Conservation (phyloP, 2,888 invertebrate genomes). For the Drosophila anomalipes region DNA sequence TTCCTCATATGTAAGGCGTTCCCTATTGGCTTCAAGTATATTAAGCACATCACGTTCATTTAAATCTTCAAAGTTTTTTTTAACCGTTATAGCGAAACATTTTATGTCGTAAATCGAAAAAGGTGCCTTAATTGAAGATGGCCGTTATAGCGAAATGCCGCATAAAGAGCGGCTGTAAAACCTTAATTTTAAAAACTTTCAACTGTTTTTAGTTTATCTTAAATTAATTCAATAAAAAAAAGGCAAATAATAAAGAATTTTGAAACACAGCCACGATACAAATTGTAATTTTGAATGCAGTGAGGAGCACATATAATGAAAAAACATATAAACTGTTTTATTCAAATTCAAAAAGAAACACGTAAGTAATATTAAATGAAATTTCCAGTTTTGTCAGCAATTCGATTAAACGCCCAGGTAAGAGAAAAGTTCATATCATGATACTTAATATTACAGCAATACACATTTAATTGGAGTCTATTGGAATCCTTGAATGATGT, state of each 20-base stretch:
- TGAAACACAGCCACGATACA: not conserved
- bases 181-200: not conserved
- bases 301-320: not conserved
- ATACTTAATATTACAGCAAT: constrained; percentile 2
- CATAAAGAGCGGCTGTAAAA: too few species aligned
- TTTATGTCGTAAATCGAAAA: too few species aligned
- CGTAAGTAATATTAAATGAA: not conserved
- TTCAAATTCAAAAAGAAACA: not conserved
- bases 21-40: too few species aligned
- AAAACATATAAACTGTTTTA: not conserved
- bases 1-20: too few species aligned
- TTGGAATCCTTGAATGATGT: constrained; percentile 8
- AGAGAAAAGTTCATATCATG: not conserved
- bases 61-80: too few species aligned
- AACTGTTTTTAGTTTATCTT: not conserved
- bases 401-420: not conserved
- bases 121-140: too few species aligned
- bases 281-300: not conserved
- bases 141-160: too few species aligned
- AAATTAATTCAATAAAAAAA: not conserved
- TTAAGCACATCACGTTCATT: too few species aligned
- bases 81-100: too few species aligned
- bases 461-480: constrained; percentile 18
- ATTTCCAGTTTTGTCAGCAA: not conserved
- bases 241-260: not conserved